Percentiles rank a stretch among this genome's conserved stretches.
Conservation (phyloP, 2,888 invertebrate species). For the Dione vanillae region DNA sequence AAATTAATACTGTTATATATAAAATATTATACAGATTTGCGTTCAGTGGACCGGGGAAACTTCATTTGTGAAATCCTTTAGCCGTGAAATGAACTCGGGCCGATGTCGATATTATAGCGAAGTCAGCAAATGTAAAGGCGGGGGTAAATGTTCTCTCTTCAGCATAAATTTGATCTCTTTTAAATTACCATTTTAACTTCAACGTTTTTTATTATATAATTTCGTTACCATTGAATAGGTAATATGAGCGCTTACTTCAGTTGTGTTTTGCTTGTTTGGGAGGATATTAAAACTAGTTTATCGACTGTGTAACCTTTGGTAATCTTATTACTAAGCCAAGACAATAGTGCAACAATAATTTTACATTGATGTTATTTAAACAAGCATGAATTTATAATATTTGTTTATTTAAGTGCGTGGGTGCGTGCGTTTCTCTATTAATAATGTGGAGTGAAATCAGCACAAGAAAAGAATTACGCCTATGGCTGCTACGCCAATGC, state of each 20-base stretch:
- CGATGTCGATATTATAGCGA: constrained; percentile 63
- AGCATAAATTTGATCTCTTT: constrained; percentile 43
- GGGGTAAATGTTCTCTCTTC: constrained; percentile 37
- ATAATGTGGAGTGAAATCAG: too few species aligned
- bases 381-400: too few species aligned
- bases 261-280: too few species aligned
- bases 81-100: constrained; percentile 83
- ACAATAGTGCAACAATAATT: too few species aligned
- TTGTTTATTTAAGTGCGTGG: too few species aligned
- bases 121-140: constrained; percentile 50
- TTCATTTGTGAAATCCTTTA: constrained; percentile 82
- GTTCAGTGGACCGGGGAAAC: constrained; percentile 78
- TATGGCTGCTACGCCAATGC: too few species aligned
- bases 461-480: too few species aligned
- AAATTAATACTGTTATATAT: constrained; percentile 36
- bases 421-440: too few species aligned
- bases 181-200: constrained; percentile 36
- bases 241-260: not conserved
- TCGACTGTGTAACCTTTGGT: too few species aligned
- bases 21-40: constrained; percentile 51
- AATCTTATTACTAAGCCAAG: too few species aligned
- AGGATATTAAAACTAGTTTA: too few species aligned
- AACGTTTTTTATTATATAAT: constrained; percentile 2
- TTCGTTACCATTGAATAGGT: not conserved
- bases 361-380: too few species aligned